Conservation (phyloP, 2,888 invertebrate genomes). For the Neuroscelio doddi region DNA sequence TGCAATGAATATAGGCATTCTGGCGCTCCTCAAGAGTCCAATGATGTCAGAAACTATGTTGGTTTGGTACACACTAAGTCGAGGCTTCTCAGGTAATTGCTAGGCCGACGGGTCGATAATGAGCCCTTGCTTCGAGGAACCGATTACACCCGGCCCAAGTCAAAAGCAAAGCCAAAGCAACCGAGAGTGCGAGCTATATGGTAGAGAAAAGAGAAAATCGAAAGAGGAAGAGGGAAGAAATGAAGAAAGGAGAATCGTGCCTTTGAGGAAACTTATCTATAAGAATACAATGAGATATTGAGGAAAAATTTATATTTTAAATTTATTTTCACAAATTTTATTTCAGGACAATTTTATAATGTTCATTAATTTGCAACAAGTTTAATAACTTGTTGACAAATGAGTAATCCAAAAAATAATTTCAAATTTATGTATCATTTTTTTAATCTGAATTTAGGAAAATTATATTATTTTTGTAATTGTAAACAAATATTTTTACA, state of each 20-base stretch:
- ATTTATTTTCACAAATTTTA: not conserved
- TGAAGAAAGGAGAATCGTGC: conserved; percentile 25
- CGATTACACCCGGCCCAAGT: conserved; percentile 71
- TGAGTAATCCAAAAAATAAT: too few relatives aligned
- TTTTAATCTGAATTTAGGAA: too few relatives aligned
- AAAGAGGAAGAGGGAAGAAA: conserved; percentile 16
- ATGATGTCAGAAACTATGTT: conserved; percentile 59
- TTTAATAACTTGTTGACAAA: too few relatives aligned
- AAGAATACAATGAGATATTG: conserved; percentile 13
- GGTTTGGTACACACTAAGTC: conserved; percentile 66
- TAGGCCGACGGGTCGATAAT: conserved; percentile 73
- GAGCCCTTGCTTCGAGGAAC: conserved; percentile 72
- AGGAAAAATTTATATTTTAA: conserved; percentile 30
- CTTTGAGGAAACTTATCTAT: conserved; percentile 36
- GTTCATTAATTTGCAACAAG: too few relatives aligned
- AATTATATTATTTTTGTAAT: too few relatives aligned
- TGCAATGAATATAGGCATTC: conserved; percentile 18
- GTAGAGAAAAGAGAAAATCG: conserved; percentile 25
- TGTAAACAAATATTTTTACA: too few relatives aligned
- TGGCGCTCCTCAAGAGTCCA: conserved; percentile 32
- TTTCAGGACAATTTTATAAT: too few relatives aligned
- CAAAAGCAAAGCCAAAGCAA: conserved; percentile 64
- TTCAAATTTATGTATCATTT: too few relatives aligned
- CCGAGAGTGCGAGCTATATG: conserved; percentile 24
- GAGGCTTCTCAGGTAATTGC: conserved; percentile 72